These are phyloP conservation scores for Cassiopea andromeda DNA, from an alignment of 30 jellyfish, hydroid and myxozoan species.

Conservation along the genomic window DNA sequence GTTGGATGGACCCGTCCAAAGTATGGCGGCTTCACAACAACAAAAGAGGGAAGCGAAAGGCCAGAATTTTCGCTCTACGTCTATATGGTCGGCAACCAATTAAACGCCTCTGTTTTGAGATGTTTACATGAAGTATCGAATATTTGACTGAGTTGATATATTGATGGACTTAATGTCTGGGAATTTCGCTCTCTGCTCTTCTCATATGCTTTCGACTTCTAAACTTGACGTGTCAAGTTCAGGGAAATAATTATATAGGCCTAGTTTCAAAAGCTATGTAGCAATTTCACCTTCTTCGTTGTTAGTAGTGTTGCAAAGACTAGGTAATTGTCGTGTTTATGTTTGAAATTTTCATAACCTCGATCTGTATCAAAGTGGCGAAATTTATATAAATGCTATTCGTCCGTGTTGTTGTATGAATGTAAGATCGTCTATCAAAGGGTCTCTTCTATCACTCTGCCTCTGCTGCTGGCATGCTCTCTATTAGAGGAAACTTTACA, in stretches of 20 bases:
- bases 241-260: slow-evolving; percentile 23
- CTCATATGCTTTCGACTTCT: neutral
- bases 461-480: neutral
- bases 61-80: slow-evolving; percentile 30
- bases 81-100: slow-evolving; percentile 62
- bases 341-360: slow-evolving; percentile 63
- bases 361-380: slow-evolving; percentile 72
- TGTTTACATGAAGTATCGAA: slow-evolving; percentile 39
- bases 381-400: slow-evolving; percentile 56
- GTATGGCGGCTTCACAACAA: slow-evolving; percentile 70
- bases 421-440: slow-evolving; percentile 6
- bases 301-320: slow-evolving; percentile 5
- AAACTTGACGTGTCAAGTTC: slow-evolving; percentile 20
- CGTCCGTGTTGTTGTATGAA: slow-evolving; percentile 38
- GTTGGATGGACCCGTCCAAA: slow-evolving; percentile 55
- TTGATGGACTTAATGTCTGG: neutral
- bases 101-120: slow-evolving; percentile 27
- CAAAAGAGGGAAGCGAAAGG: slow-evolving; percentile 60
- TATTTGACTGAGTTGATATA: neutral
- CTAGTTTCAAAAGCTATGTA: slow-evolving; percentile 9
- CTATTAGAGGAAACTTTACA: neutral
- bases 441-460: neutral
- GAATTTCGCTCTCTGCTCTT: neutral
- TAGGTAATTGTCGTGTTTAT: slow-evolving; percentile 69
- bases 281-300: neutral